Conservation (phyloP, 2,797 vertebrate species). For the Hemitrygon akajei region DNA sequence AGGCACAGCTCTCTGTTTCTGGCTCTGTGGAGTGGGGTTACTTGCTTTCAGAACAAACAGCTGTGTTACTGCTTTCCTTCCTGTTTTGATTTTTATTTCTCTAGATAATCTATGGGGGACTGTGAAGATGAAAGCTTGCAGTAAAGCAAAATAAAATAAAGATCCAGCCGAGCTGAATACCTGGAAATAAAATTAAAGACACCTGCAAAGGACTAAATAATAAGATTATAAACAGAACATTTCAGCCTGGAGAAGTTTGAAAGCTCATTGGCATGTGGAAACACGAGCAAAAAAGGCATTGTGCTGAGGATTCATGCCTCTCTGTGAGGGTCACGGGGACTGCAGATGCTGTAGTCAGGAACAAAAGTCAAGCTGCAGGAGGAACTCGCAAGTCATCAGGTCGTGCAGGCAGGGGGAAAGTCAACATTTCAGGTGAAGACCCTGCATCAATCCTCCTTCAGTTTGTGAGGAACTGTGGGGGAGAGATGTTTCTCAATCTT, state of each 20-base stretch:
- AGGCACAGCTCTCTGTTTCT: neutral
- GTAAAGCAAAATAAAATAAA: neutral
- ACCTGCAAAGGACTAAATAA: neutral
- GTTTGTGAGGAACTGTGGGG: no score
- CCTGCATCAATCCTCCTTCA: no score
- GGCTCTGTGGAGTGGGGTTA: neutral
- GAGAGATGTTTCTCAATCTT: no score
- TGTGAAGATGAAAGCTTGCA: neutral
- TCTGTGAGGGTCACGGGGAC: no score
- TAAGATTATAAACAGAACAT: neutral
- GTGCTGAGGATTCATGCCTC: no score
- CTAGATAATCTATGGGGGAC: neutral
- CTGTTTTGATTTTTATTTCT: constrained; percentile 18
- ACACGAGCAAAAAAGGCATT: no score
- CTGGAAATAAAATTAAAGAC: neutral
- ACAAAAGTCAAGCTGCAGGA: no score
- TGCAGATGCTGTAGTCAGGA: no score
- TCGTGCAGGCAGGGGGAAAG: no score
- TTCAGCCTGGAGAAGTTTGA: neutral
- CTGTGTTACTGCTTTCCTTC: neutral
- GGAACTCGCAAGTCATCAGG: no score
- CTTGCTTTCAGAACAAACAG: neutral
- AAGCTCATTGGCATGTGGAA: no score
- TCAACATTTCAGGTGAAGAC: no score
- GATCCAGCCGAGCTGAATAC: neutral